A percentile compares a stretch with the other conserved stretches of the same genome.
These are phyloP conservation scores for Leptodactylus fallax DNA, from an alignment of 2,797 vertebrate species.

Conservation along the genomic window DNA sequence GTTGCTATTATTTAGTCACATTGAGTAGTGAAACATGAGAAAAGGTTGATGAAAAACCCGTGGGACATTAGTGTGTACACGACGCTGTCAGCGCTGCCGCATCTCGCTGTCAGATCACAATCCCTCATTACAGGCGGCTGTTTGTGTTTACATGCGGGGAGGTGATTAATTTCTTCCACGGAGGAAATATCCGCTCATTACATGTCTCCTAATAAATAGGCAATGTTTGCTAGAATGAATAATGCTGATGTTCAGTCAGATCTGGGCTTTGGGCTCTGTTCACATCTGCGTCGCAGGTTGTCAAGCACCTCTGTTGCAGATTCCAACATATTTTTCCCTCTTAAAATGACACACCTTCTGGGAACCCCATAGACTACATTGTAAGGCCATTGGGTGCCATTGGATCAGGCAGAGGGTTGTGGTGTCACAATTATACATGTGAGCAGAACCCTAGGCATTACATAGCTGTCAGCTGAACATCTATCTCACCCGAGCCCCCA, in stretches of 20 bases:
- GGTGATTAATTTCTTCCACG: conserved; percentile 4
- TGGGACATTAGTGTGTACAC: background rate
- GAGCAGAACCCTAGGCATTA: no score
- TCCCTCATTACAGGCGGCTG: background rate
- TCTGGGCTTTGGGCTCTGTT: background rate
- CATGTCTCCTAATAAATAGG: background rate
- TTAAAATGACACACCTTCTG: no score
- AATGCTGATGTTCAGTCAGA: background rate
- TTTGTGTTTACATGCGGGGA: conserved; percentile 8
- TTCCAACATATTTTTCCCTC: no score
- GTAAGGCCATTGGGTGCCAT: no score
- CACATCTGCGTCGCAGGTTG: background rate
- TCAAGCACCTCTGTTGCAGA: no score
- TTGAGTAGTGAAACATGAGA: background rate
- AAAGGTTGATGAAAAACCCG: background rate
- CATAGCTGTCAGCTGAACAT: no score
- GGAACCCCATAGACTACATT: no score
- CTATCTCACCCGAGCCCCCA: no score
- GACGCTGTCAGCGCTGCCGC: background rate
- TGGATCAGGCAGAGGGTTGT: no score
- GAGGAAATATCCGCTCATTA: background rate
- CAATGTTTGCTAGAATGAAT: background rate
- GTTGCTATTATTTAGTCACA: background rate
- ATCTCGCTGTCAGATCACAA: background rate
- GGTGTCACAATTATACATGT: no score